Percentiles rank a stretch among this genome's conserved stretches.
Conservation (phyloP, 2,113 vertebrate genomes). For the Penelope pileata region DNA sequence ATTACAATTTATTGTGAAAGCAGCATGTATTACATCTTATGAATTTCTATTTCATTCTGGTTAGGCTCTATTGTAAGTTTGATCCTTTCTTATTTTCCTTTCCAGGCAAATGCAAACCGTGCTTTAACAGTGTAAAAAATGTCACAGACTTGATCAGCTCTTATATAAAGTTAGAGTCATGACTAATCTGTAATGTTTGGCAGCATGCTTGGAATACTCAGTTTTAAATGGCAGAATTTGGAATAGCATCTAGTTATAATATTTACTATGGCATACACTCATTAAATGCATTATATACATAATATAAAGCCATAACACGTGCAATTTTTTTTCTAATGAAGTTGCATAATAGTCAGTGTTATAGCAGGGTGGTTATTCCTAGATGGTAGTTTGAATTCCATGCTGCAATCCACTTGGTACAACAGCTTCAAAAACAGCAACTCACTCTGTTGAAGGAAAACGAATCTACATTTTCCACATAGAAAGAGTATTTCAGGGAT, state of each 20-base stretch:
- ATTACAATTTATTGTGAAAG: slow-evolving; percentile 69
- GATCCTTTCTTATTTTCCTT: slow-evolving; percentile 45
- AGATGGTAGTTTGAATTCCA: background rate
- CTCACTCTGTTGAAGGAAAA: background rate
- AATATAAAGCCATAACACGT: background rate
- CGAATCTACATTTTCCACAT: background rate
- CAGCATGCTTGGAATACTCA: background rate
- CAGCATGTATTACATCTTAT: slow-evolving; percentile 57
- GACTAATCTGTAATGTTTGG: background rate
- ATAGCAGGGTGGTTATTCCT: background rate
- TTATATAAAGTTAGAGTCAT: background rate
- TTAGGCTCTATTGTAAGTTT: slow-evolving; percentile 25
- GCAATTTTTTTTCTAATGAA: background rate
- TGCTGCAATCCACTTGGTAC: background rate
- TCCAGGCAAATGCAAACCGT: slow-evolving; percentile 12
- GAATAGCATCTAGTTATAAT: background rate
- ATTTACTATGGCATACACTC: background rate
- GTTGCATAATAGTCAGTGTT: background rate
- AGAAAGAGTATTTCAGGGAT: background rate
- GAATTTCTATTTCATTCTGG: slow-evolving; percentile 60
- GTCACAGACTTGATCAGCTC: background rate
- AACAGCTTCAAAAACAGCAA: background rate
- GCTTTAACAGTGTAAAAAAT: background rate
- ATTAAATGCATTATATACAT: background rate
- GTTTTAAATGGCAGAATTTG: background rate